These are phyloP conservation scores for Hormiphora californensis DNA, from an alignment of 37 sponge, comb jelly and placozoan species.

Conservation along the genomic window DNA sequence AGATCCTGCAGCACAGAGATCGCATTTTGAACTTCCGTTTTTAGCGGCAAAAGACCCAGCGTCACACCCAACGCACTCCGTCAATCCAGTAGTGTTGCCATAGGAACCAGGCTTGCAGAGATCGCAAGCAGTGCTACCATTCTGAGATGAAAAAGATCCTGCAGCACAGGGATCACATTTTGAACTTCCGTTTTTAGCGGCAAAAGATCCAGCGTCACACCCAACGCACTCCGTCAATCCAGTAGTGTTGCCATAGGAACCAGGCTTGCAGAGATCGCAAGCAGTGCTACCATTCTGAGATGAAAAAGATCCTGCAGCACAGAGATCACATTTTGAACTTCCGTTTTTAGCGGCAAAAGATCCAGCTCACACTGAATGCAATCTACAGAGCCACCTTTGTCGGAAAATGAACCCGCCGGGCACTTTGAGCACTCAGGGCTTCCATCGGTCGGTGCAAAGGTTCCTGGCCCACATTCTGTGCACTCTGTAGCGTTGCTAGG, in stretches of 20 bases:
- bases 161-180: too few relatives aligned
- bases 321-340: neutral
- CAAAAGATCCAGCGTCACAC: slow-evolving; percentile 25
- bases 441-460: neutral
- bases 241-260: neutral
- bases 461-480: neutral
- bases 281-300: too few relatives aligned
- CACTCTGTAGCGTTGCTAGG: neutral
- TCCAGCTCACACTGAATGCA: neutral
- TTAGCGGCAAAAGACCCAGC: too few relatives aligned
- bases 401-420: slow-evolving; percentile 11
- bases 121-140: too few relatives aligned
- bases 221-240: neutral
- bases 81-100: too few relatives aligned
- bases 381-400: neutral
- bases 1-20: too few relatives aligned
- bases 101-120: too few relatives aligned
- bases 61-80: too few relatives aligned
- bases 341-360: neutral
- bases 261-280: neutral
- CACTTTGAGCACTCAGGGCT: neutral
- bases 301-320: too few relatives aligned
- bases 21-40: too few relatives aligned
- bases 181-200: too few relatives aligned
- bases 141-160: too few relatives aligned